Base-by-base conservation (phyloP, 2,797 vertebrate species). In the Pristis pectinata region DNA sequence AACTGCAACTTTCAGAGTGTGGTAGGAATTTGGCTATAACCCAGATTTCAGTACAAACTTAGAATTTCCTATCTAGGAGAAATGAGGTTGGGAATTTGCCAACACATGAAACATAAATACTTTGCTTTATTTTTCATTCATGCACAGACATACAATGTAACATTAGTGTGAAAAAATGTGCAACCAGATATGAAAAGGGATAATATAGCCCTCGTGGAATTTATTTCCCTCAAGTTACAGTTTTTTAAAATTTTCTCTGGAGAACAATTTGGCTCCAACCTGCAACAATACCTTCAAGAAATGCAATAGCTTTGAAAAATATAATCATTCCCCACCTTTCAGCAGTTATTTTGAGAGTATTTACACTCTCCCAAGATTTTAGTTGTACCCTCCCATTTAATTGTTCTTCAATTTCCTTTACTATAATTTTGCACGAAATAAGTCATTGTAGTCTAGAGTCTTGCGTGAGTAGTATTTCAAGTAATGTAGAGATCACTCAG, bases 381-480 rank as follows among this genome's bases (percentile, higher is more conserved):
- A 53, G 92, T 76, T 74, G 44, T 53, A 76, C 70, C 92, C 92
- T 94, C 92, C 92, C 92, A 94, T 76, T 94, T 76, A 76, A 94
- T 94, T 94, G 92, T 94, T 76, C 70, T 94, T 76, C 92, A 94
- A 94, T 76, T 94, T 94, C 92, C 92, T 94, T 94, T 94, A 27
- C 49, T 72, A 49, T 56, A 53, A 53, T 74, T 94, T 76, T 94
- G 70, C 92, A 94, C 70, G 70, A 30, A 74, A 93, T 93, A 93
- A 34, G 44, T 76, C 92, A 76, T 94, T 94, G 92, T 94, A 72
- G 92, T 76, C 70, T 49, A 74, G 37, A 93, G 67, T 94, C 92
- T 94, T 94, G 92, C 70, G 92, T 94, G 92, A 94, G 92, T 76
- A 76, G 70, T 53, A 74, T 53, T 94, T 94, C 92, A 94, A 53